Evolutionary conservation across 92 coral and sea anemone genomes (phyloP).

Genomic region (Phenganax stokvisi): DNA sequence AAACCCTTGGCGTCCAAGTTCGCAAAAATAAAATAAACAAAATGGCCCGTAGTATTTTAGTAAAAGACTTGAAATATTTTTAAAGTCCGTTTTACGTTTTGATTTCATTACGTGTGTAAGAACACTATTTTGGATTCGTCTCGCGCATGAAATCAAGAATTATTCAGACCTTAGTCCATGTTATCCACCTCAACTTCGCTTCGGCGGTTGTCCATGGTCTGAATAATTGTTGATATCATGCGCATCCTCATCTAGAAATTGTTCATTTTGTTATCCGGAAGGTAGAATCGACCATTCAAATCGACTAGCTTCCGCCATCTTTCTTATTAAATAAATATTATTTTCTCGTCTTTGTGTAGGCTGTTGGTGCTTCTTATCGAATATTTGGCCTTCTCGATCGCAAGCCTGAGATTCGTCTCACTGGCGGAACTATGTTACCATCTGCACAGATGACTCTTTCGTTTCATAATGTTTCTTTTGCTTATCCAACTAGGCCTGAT

Average conservation of each 20-base stretch:
- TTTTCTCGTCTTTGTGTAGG: slow-evolving; percentile 47
- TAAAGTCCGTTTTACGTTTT: too few relatives aligned
- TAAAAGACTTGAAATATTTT: too few relatives aligned
- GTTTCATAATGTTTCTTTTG: slow-evolving; percentile 69
- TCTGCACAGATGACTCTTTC: slow-evolving; percentile 60
- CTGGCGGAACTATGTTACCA: slow-evolving; percentile 59
- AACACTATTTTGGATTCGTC: too few relatives aligned
- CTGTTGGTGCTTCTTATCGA: slow-evolving; percentile 91
- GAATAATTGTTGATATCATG: background rate
- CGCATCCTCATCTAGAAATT: background rate
- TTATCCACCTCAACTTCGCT: too few relatives aligned
- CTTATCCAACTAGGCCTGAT: slow-evolving; percentile 79
- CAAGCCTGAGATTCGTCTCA: slow-evolving; percentile 56
- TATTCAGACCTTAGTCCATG: too few relatives aligned
- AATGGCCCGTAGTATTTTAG: too few relatives aligned
- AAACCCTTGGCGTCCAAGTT: too few relatives aligned
- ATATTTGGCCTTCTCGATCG: slow-evolving; percentile 94
- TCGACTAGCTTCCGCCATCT: background rate
- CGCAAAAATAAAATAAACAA: too few relatives aligned
- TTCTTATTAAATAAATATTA: background rate
- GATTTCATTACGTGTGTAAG: too few relatives aligned
- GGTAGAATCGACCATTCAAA: background rate
- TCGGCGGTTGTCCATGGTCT: background rate
- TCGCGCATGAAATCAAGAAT: too few relatives aligned
- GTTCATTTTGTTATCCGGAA: background rate